Evolutionary conservation across 2,113 vertebrate genomes (phyloP).

Genomic region (Atherinomorus stipes): DNA sequence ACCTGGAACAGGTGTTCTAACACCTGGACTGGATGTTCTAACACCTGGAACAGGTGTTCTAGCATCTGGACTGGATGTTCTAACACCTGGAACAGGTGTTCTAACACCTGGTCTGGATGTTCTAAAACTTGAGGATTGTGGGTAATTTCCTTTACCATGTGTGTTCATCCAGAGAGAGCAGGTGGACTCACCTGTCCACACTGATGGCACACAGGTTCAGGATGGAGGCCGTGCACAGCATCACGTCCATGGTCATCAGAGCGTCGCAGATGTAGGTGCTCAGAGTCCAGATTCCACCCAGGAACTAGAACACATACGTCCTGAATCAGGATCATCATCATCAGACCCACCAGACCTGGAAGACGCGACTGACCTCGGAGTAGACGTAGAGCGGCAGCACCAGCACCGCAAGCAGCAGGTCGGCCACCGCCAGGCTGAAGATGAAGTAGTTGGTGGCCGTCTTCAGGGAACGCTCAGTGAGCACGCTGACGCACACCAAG

Average conservation of each 20-base stretch:
- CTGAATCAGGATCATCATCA: neutral
- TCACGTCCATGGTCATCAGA: constrained; percentile 87
- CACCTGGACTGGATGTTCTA: too few species aligned
- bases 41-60: too few species aligned
- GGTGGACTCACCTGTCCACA: constrained; percentile 80
- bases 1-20: too few species aligned
- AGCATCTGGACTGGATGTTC: too few species aligned
- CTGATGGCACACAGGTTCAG: constrained; percentile 86
- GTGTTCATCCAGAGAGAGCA: neutral
- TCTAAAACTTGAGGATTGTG: too few species aligned
- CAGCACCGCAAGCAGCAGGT: constrained; percentile 80
- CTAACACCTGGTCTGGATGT: too few species aligned
- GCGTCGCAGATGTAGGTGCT: constrained; percentile 80
- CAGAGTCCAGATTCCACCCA: constrained; percentile 83
- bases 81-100: too few species aligned
- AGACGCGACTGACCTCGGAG: constrained; percentile 73
- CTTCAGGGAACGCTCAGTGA: constrained; percentile 82
- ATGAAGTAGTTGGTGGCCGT: constrained; percentile 86
- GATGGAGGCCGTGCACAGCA: constrained; percentile 86
- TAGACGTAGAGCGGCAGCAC: constrained; percentile 80
- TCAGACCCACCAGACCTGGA: too few species aligned
- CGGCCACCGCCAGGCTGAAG: constrained; percentile 81
- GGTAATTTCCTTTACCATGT: too few species aligned
- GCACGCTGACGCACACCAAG: constrained; percentile 83
- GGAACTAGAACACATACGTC: constrained; percentile 69